Evolutionary conservation across 2,113 vertebrate species (phyloP), one percentile per base, ranked within the genome.

Genomic region (Ageneiosus marmoratus): DNA sequence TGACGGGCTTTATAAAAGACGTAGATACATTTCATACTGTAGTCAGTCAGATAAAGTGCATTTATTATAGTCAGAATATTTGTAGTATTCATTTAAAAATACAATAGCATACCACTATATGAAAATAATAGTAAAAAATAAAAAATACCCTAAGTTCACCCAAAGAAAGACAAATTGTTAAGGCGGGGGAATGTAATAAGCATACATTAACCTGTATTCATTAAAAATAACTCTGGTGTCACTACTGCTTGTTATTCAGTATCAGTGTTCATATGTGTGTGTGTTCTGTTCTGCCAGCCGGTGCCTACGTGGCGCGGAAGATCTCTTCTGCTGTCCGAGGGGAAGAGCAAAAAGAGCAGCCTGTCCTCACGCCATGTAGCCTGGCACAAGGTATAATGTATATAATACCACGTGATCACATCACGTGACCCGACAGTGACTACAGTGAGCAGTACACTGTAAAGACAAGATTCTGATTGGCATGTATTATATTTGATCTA

Each of bases 221-320:
- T n/a, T n/a, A n/a, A n/a, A n/a, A n/a, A n/a, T n/a, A n/a, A n/a
- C n/a, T n/a, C n/a, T n/a, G n/a, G n/a, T n/a, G n/a, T n/a, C n/a
- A n/a, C n/a, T n/a, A n/a, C n/a, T n/a, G n/a, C n/a, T n/a, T n/a
- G n/a, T n/a, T n/a, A n/a, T n/a, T n/a, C n/a, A n/a, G n/a, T n/a
- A n/a, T n/a, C n/a, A n/a, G 3, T 41, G 5, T 22, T 7, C 22
- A 18, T 69, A 37, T 44, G 20, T 70, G 37, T 70, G 67, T 70
- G 24, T 27, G 34, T 46, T 73, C 0, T 60, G 69, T 9, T 83
- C 20, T 46, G 8, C 2, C 82, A 94, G 93, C 93, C 67, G 86
- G 91, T 82, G 44, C 63, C 89, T 94, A 93, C 24, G 93, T 92
- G 90, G 90, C 90, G 13, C 91, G 92, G 86, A 94, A 88, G 91